Conservation (phyloP, 2,797 vertebrate genomes). For the Cuniculus paca region DNA sequence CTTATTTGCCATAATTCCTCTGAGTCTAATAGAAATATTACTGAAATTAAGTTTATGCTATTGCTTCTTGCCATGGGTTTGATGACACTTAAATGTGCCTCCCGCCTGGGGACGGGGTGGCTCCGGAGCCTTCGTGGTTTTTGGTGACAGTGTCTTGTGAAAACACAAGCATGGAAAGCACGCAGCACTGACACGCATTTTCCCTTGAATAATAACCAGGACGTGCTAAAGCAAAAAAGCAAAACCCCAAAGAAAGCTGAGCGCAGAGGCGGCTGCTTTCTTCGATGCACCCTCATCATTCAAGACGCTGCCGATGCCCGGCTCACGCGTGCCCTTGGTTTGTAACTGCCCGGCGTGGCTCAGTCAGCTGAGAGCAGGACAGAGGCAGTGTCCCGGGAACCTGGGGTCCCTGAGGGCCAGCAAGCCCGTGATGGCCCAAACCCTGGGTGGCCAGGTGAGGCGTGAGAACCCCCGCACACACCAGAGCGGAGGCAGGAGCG, state of each 20-base stretch:
- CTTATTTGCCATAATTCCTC: neutral
- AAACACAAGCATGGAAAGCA: neutral
- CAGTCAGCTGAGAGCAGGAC: no score
- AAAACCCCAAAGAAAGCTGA: neutral
- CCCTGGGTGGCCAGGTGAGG: neutral
- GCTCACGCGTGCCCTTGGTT: rapidly evolving
- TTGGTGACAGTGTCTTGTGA: neutral
- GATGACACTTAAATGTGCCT: neutral
- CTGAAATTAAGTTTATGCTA: neutral
- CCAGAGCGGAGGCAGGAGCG: neutral
- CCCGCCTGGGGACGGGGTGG: neutral
- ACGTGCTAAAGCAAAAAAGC: no score
- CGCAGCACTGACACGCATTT: neutral
- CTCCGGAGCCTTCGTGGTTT: neutral
- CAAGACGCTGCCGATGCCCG: neutral
- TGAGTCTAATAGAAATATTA: neutral
- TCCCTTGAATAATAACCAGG: neutral
- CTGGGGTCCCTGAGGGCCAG: no score
- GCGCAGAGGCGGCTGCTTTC: neutral
- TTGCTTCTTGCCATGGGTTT: neutral
- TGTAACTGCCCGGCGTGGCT: rapidly evolving
- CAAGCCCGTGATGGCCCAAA: no score
- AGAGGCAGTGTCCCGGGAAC: neutral
- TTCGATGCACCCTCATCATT: neutral
- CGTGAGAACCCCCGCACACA: neutral